phyloP scores from a whole-genome alignment of 37 sponge, comb jelly and placozoan species.

The Crambe crambe region DNA sequence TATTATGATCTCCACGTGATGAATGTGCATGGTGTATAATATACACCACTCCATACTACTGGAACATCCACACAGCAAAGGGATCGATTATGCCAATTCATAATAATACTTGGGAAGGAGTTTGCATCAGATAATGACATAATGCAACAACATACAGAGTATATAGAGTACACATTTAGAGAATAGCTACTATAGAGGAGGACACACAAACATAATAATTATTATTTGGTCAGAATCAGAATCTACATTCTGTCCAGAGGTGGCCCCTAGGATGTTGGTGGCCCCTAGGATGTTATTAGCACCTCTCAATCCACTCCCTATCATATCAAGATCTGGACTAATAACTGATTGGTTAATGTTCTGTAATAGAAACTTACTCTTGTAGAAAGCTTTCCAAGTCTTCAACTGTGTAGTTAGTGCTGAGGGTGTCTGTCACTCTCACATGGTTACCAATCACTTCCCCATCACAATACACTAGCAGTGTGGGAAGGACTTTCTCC shows the following conservation, averaged over 20 bases:
- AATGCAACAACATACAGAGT: no score
- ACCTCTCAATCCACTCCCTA: not conserved
- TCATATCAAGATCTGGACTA: not conserved
- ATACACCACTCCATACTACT: no score
- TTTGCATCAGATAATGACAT: no score
- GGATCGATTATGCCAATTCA: no score
- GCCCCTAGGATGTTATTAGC: conserved; percentile 26
- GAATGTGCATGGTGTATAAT: no score
- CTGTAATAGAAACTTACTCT: conserved; percentile 81
- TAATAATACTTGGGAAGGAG: no score
- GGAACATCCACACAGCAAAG: no score
- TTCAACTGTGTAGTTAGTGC: conserved; percentile 48
- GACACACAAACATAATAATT: not conserved
- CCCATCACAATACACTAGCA: conserved; percentile 73
- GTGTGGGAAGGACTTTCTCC: conserved; percentile 75
- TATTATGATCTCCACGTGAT: no score
- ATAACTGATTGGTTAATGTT: no score
- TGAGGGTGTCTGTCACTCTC: conserved; percentile 66
- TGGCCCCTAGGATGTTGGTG: no score
- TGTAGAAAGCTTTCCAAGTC: conserved; percentile 76
- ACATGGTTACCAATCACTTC: conserved; percentile 79
- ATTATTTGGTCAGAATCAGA: not conserved
- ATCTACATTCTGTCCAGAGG: not conserved
- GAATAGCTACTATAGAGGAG: no score
- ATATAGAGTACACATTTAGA: no score